Evolutionary conservation across 2,113 vertebrate genomes (phyloP).

Genomic region (Pipra filicauda): DNA sequence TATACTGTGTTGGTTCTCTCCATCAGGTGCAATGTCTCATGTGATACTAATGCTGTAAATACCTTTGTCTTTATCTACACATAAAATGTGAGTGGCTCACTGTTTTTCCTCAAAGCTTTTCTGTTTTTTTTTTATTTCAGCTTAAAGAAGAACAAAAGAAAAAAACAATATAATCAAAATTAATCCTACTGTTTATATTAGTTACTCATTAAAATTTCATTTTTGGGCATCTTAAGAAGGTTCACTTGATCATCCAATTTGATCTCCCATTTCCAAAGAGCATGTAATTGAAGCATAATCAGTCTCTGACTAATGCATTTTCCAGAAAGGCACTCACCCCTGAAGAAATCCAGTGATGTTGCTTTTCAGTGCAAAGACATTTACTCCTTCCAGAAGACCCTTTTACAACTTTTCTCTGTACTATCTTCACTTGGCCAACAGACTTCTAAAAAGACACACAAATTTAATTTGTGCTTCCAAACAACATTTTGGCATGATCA

Average conservation of each 20-base stretch:
- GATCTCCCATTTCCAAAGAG: neutral
- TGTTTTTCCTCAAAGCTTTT: neutral
- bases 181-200: neutral
- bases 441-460: conserved; percentile 26
- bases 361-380: neutral
- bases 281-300: neutral
- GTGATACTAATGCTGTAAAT: neutral
- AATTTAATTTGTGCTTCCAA: conserved; percentile 79
- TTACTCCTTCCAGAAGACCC: neutral
- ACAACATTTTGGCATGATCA: conserved; percentile 77
- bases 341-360: neutral
- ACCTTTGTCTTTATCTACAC: neutral
- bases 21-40: neutral
- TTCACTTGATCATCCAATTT: neutral
- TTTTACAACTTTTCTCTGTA: neutral
- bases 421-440: neutral
- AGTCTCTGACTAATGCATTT: neutral
- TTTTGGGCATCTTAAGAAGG: neutral
- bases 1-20: neutral
- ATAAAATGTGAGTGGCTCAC: neutral
- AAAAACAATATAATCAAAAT: neutral
- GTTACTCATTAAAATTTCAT: neutral
- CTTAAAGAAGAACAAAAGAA: neutral
- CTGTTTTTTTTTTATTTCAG: neutral
- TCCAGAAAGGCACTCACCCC: neutral